Evolutionary conservation across 2,888 invertebrate genomes (phyloP).

Genomic region (Nemotelus nigrinus): DNA sequence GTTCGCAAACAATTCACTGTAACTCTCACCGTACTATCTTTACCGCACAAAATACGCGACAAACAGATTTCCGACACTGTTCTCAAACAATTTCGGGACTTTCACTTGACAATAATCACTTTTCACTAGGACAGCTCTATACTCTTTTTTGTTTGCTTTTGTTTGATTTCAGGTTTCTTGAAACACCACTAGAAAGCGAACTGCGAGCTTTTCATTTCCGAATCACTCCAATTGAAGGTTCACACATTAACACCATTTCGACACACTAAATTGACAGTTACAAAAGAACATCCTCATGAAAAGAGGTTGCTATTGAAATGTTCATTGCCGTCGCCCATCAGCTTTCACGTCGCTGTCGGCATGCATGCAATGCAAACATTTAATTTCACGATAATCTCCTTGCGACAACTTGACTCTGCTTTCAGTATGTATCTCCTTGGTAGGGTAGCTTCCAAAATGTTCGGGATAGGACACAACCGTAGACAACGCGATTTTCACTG

Average conservation of each 20-base stretch:
- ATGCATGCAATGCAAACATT: conserved; percentile 21
- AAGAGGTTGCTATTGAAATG: conserved; percentile 6
- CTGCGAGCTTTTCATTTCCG: conserved; percentile 16
- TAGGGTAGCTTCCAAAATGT: background rate
- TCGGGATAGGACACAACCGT: conserved; percentile 17
- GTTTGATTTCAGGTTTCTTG: conserved; percentile 3
- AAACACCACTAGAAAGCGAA: conserved; percentile 16
- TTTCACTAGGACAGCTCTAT: background rate
- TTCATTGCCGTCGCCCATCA: background rate
- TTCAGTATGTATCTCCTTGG: background rate
- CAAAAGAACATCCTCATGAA: conserved; percentile 30
- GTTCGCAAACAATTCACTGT: too few relatives aligned
- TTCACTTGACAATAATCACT: conserved; percentile 7
- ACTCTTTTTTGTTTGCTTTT: conserved; percentile 8
- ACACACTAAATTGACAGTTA: conserved; percentile 24
- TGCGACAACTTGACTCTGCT: conserved; percentile 20
- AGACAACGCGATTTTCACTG: conserved; percentile 22
- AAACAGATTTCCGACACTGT: too few relatives aligned
- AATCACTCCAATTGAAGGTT: conserved; percentile 22
- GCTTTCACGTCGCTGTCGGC: conserved; percentile 1
- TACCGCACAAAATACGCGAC: background rate
- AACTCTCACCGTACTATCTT: background rate
- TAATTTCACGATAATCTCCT: conserved; percentile 23
- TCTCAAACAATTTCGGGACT: background rate
- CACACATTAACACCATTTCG: conserved; percentile 35